Percentiles rank a stretch among this genome's conserved stretches.
Conservation (phyloP, 2,113 vertebrate species). For the Syngnathoides biaculeatus region DNA sequence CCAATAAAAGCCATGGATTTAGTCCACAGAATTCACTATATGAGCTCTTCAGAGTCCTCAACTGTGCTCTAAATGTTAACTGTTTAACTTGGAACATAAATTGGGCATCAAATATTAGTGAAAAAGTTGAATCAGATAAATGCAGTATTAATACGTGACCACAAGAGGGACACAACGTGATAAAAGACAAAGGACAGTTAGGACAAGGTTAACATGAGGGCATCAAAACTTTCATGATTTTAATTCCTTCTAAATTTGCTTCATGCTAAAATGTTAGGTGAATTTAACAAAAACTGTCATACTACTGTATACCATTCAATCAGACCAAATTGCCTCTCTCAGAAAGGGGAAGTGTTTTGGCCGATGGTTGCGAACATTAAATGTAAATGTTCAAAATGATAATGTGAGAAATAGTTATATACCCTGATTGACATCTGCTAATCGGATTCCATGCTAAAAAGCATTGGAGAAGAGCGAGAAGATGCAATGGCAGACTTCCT, state of each 20-base stretch:
- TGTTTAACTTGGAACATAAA: background rate
- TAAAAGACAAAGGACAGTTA: background rate
- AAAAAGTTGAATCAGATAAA: too few species aligned
- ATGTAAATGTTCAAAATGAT: background rate
- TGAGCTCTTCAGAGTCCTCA: background rate
- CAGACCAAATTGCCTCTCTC: background rate
- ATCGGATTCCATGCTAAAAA: background rate
- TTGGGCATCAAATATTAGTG: background rate
- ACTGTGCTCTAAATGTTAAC: background rate
- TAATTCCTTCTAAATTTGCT: background rate
- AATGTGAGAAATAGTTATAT: background rate
- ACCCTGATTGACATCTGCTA: background rate
- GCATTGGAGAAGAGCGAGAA: background rate
- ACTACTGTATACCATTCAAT: background rate
- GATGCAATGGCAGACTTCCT: background rate
- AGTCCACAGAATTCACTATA: too few species aligned
- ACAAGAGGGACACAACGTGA: slow-evolving; percentile 42
- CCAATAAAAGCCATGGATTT: too few species aligned
- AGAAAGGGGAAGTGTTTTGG: background rate
- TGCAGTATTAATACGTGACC: slow-evolving; percentile 17
- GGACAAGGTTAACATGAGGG: background rate
- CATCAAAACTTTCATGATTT: background rate
- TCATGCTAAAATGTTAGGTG: background rate
- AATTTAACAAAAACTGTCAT: background rate
- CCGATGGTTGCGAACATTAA: background rate